Evolutionary conservation across 2,113 vertebrate species (phyloP).

Genomic region (Formicarius rufipectus): DNA sequence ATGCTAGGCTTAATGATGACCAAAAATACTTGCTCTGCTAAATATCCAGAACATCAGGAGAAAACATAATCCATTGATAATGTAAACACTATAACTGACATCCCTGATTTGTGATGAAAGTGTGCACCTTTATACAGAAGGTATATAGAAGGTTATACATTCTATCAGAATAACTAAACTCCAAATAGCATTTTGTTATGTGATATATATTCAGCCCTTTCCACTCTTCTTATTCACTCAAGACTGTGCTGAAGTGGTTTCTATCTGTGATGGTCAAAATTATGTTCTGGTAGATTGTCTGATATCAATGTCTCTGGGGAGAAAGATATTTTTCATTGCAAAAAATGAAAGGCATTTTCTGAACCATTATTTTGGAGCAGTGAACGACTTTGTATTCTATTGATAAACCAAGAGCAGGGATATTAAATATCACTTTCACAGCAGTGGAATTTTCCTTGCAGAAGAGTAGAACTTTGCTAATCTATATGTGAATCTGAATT

Average conservation of each 20-base stretch:
- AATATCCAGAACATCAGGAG: neutral
- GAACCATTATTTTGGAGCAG: constrained; percentile 25
- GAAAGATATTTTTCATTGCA: constrained; percentile 45
- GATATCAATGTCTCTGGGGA: neutral
- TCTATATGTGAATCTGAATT: neutral
- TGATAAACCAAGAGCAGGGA: constrained; percentile 16
- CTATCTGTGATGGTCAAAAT: neutral
- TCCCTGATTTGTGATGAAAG: neutral
- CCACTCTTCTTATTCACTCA: neutral
- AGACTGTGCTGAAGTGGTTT: neutral
- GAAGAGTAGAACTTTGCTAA: neutral
- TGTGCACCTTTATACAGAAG: neutral
- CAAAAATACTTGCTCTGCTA: neutral
- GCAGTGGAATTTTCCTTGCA: neutral
- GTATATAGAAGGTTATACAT: neutral
- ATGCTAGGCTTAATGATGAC: neutral
- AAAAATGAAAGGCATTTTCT: constrained; percentile 49
- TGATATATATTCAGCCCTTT: neutral
- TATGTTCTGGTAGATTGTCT: constrained; percentile 45
- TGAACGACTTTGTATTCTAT: neutral
- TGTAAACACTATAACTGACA: neutral
- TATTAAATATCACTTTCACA: neutral
- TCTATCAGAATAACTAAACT: neutral
- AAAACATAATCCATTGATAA: neutral
- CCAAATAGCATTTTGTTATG: neutral